These are phyloP conservation scores for Strongylocentrotus purpuratus DNA, from an alignment of 35 echinoderm and acorn worm species.

Conservation along the genomic window DNA sequence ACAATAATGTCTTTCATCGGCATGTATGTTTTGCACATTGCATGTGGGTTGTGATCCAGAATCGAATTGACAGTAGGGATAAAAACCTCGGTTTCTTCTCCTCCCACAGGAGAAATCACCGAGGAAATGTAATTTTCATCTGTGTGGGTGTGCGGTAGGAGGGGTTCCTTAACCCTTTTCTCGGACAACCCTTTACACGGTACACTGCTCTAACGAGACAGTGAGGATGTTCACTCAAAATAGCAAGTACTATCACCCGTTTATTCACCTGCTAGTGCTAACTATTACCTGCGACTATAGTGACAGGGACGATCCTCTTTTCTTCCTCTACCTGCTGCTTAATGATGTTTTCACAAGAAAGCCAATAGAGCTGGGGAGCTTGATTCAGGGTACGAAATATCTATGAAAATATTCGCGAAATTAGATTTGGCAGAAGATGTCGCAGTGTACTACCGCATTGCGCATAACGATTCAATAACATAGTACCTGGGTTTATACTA, in stretches of 20 bases:
- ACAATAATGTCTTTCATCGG: not conserved
- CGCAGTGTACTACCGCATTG: not conserved
- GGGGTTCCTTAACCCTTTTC: not conserved
- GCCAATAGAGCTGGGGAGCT: not conserved
- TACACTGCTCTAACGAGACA: not conserved
- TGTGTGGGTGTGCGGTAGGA: not conserved
- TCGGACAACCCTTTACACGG: not conserved
- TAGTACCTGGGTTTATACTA: not conserved
- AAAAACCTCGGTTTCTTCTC: not conserved
- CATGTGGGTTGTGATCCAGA: not conserved
- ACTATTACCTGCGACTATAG: slow-evolving; percentile 1
- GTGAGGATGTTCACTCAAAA: not conserved
- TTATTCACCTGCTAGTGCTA: not conserved
- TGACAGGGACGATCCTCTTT: not conserved
- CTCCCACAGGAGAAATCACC: not conserved
- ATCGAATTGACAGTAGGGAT: not conserved
- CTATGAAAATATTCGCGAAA: slow-evolving; percentile 2
- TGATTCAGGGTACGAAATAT: not conserved
- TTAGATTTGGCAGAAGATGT: slow-evolving; percentile 1
- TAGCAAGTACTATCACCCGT: not conserved
- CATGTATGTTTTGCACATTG: not conserved
- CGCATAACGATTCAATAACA: not conserved
- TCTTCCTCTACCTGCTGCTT: not conserved
- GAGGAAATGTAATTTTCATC: not conserved
- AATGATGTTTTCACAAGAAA: slow-evolving; percentile 19